These are phyloP conservation scores for Cyprinella venusta DNA, from an alignment of 2,797 vertebrate genomes.

Conservation along the genomic window DNA sequence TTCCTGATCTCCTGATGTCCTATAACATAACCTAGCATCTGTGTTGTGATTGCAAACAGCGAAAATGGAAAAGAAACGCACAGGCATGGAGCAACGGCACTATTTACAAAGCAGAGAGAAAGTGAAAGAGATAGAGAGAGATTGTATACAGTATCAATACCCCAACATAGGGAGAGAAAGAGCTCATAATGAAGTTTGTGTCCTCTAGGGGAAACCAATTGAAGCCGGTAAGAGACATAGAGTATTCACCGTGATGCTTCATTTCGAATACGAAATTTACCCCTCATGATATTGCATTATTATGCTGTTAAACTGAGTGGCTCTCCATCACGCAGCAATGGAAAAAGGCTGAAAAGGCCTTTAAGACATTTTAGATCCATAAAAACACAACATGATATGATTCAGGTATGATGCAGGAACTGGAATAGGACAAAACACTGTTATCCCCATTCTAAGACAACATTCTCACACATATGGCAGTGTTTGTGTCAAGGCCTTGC, in stretches of 20 bases:
- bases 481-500: slow-evolving; percentile 13
- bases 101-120: slow-evolving; percentile 69
- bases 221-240: slow-evolving; percentile 45
- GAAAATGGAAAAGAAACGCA: slow-evolving; percentile 45
- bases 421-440: neutral
- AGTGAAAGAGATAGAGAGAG: slow-evolving; percentile 51
- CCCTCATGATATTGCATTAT: slow-evolving; percentile 39
- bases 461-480: neutral
- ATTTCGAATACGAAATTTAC: slow-evolving; percentile 65
- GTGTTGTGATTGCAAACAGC: slow-evolving; percentile 64
- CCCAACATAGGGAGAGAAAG: slow-evolving; percentile 72
- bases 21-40: slow-evolving; percentile 69
- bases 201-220: slow-evolving; percentile 69
- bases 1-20: slow-evolving; percentile 67
- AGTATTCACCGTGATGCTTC: slow-evolving; percentile 58
- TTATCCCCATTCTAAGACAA: neutral
- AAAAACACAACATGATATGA: slow-evolving; percentile 30
- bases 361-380: slow-evolving; percentile 36
- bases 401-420: neutral
- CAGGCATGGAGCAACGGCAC: slow-evolving; percentile 64
- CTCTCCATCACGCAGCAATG: slow-evolving; percentile 22
- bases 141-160: slow-evolving; percentile 69
- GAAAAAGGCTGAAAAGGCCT: slow-evolving; percentile 23
- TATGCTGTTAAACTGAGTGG: slow-evolving; percentile 49
- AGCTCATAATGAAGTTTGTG: slow-evolving; percentile 75